phyloP scores from a whole-genome alignment of 2,888 invertebrate species.

The Yponomeuta plumbellus region DNA sequence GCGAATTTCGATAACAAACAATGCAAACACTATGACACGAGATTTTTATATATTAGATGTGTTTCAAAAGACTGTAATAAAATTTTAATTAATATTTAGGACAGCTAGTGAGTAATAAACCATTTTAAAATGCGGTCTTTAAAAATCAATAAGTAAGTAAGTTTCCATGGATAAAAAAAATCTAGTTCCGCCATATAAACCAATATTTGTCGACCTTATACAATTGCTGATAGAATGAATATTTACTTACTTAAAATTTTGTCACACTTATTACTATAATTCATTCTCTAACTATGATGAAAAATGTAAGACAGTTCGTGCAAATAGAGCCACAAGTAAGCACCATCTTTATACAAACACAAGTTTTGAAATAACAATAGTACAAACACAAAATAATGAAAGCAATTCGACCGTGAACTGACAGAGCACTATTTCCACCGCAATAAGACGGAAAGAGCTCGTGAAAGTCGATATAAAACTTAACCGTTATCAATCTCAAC shows the following conservation, averaged over 20 bases:
- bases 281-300: neutral
- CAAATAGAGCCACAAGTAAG: too few species aligned
- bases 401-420: conserved; percentile 9
- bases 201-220: neutral
- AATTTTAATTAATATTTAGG: too few species aligned
- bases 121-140: too few species aligned
- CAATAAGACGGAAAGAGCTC: conserved; percentile 4
- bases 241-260: too few species aligned
- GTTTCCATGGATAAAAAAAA: neutral
- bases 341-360: neutral
- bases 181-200: neutral
- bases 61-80: too few species aligned
- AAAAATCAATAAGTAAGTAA: too few species aligned
- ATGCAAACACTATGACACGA: too few species aligned
- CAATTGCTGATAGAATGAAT: neutral
- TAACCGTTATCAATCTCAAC: conserved; percentile 11
- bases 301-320: neutral
- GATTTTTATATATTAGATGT: too few species aligned
- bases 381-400: neutral
- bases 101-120: too few species aligned
- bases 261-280: neutral
- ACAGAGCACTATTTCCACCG: neutral
- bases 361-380: neutral
- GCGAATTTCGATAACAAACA: too few species aligned
- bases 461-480: conserved; percentile 10